A percentile compares a stretch with the other conserved stretches of the same genome.
Evolutionary conservation across 2,888 invertebrate species (phyloP).

Genomic region (Sminthurinus aureus): DNA sequence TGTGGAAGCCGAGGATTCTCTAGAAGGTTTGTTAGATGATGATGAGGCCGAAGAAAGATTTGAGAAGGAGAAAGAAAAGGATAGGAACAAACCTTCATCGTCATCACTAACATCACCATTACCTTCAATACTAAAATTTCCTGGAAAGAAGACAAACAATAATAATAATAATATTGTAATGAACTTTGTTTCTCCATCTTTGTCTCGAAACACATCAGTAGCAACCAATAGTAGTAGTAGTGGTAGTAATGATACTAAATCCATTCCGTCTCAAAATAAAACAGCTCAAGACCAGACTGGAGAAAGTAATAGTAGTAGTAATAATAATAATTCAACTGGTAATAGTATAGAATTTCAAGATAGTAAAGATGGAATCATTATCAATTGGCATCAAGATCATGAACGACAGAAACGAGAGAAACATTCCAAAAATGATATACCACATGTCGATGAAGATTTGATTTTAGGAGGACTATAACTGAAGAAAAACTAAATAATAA

Average conservation of each 20-base stretch:
- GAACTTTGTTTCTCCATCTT: neutral
- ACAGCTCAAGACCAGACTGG: too few species aligned
- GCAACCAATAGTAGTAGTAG: neutral
- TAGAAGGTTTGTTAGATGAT: neutral
- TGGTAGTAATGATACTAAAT: neutral
- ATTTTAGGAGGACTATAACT: too few species aligned
- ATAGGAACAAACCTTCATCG: neutral
- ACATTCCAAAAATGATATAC: too few species aligned
- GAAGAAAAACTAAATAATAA: too few species aligned
- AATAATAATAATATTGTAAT: neutral
- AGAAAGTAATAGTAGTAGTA: too few species aligned
- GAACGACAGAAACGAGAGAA: neutral
- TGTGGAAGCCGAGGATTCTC: neutral
- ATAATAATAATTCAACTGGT: neutral
- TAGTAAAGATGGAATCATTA: neutral
- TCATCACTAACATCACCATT: too few species aligned
- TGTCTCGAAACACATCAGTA: neutral
- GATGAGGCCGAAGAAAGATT: constrained; percentile 4
- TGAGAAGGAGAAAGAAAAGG: constrained; percentile 4
- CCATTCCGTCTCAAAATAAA: constrained; percentile 2
- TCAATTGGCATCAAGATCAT: constrained; percentile 9
- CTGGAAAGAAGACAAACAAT: neutral
- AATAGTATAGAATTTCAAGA: neutral
- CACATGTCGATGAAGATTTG: too few species aligned
- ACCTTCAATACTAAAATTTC: too few species aligned